These are phyloP conservation scores for Aphidoletes aphidimyza DNA, from an alignment of 2,888 invertebrate genomes.

Conservation along the genomic window DNA sequence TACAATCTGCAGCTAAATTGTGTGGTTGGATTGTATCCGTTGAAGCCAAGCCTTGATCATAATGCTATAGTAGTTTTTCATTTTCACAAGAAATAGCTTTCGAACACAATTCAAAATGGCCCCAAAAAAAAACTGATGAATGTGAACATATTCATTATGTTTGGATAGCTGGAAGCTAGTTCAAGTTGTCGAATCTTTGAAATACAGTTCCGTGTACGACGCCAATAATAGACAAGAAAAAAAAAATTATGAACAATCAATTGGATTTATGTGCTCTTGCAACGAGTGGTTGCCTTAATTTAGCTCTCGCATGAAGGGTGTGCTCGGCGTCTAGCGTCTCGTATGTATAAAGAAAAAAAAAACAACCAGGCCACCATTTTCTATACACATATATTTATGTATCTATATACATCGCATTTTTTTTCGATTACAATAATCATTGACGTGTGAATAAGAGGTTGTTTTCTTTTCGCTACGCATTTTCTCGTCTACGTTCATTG, in stretches of 20 bases:
- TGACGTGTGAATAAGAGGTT: conserved; percentile 45
- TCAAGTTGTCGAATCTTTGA: not conserved
- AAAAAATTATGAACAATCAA: too few relatives aligned
- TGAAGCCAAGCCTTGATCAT: too few relatives aligned
- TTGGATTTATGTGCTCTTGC: too few relatives aligned
- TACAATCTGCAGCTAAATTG: too few relatives aligned
- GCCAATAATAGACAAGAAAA: not conserved
- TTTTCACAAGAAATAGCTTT: too few relatives aligned
- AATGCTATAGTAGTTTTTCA: too few relatives aligned
- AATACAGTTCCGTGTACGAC: not conserved
- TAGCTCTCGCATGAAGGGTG: not conserved
- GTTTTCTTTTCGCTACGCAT: not conserved
- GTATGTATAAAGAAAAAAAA: not conserved
- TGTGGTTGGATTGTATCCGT: too few relatives aligned
- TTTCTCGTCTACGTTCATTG: not conserved
- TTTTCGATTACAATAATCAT: conserved; percentile 52
- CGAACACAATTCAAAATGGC: too few relatives aligned
- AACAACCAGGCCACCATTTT: not conserved
- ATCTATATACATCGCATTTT: conserved; percentile 37
- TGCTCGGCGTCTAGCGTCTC: too few relatives aligned
- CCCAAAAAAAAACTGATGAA: too few relatives aligned
- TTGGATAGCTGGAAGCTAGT: not conserved
- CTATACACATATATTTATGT: too few relatives aligned
- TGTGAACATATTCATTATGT: not conserved
- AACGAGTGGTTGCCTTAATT: not conserved